A percentile compares a stretch with the other conserved stretches of the same genome.
These are phyloP conservation scores for Clivina fossor DNA, from an alignment of 2,888 invertebrate species.

Conservation along the genomic window DNA sequence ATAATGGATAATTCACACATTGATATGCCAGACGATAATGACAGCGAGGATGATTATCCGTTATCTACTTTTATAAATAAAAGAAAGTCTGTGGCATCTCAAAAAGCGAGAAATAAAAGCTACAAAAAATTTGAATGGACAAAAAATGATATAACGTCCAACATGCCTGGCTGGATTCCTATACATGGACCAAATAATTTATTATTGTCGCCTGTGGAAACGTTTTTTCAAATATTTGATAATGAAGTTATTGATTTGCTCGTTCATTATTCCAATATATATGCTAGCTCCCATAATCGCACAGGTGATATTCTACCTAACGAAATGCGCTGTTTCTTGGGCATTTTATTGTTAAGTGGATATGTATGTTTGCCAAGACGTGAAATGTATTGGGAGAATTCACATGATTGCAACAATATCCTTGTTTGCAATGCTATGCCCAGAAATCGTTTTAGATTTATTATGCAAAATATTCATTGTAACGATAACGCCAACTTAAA, in stretches of 20 bases:
- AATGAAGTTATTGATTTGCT: slow-evolving; percentile 10
- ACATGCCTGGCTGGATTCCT: background rate
- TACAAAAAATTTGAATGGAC: slow-evolving; percentile 9
- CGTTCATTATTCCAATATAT: slow-evolving; percentile 1
- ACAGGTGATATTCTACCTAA: background rate
- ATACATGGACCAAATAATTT: slow-evolving; percentile 3
- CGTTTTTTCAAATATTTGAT: slow-evolving; percentile 2
- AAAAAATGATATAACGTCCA: slow-evolving; percentile 7
- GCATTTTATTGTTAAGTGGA: slow-evolving; percentile 43
- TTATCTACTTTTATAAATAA: slow-evolving; percentile 27
- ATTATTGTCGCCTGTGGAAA: slow-evolving; percentile 8
- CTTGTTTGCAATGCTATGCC: slow-evolving; percentile 23
- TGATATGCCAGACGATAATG: slow-evolving; percentile 15
- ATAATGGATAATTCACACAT: slow-evolving; percentile 8
- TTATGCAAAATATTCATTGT: slow-evolving; percentile 12
- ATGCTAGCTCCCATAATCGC: slow-evolving; percentile 1
- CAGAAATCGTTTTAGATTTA: slow-evolving; percentile 22
- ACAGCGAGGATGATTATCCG: slow-evolving; percentile 25
- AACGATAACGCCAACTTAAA: slow-evolving; percentile 38
- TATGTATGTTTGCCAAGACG: slow-evolving; percentile 41
- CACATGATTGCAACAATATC: slow-evolving; percentile 30
- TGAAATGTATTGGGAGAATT: slow-evolving; percentile 44
- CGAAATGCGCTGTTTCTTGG: slow-evolving; percentile 31
- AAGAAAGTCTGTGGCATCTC: background rate
- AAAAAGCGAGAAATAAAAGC: background rate